Evolutionary conservation across 2,113 vertebrate species (phyloP).

Genomic region (Centropus bengalensis): DNA sequence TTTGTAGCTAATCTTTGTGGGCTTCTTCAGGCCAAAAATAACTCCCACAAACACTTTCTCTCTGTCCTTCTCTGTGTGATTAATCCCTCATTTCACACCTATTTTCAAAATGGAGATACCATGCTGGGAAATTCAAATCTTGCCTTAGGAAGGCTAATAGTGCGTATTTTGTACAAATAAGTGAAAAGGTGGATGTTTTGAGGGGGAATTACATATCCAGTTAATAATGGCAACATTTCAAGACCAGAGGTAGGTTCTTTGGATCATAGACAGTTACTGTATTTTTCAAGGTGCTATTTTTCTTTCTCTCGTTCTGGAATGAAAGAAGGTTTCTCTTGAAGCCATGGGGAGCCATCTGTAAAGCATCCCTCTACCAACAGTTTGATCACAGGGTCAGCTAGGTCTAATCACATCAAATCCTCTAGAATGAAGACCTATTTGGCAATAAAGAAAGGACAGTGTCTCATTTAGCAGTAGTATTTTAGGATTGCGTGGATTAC

Average conservation of each 20-base stretch:
- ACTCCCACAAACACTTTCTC: constrained; percentile 48
- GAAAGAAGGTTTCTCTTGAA: neutral
- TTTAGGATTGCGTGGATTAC: neutral
- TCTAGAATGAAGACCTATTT: neutral
- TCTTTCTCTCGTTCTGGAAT: neutral
- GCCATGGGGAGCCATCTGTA: neutral
- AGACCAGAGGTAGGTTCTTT: neutral
- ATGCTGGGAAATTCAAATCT: neutral
- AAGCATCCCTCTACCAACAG: neutral
- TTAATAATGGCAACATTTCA: neutral
- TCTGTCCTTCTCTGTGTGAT: neutral
- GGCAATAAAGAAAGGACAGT: neutral
- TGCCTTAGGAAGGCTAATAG: neutral
- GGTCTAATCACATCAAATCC: neutral
- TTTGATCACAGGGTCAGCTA: neutral
- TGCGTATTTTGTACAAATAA: neutral
- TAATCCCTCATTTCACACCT: neutral
- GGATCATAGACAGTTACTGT: neutral
- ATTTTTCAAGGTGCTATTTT: neutral
- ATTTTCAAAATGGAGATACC: neutral
- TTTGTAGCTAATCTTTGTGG: constrained; percentile 37
- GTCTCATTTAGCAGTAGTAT: neutral
- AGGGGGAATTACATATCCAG: neutral
- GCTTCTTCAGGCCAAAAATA: constrained; percentile 52
- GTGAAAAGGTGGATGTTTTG: neutral